Conservation (phyloP, 2,888 invertebrate genomes). For the Tipula vernalis region DNA sequence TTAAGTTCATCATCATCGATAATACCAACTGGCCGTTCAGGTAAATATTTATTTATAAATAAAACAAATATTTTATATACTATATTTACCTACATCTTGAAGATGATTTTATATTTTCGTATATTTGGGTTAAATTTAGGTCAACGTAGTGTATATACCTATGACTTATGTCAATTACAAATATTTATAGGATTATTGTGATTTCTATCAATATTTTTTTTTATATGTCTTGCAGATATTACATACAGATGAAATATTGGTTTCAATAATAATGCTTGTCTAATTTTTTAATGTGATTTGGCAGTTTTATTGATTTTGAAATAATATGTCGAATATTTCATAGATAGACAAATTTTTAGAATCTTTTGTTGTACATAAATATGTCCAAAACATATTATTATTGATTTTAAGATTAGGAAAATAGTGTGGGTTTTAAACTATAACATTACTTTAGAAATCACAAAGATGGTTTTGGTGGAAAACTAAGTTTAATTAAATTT, state of each 20-base stretch:
- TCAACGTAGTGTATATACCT: background rate
- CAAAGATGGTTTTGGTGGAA: no score
- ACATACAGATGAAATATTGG: background rate
- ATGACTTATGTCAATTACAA: background rate
- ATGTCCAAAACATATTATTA: no score
- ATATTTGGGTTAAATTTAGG: background rate
- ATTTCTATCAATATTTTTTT: background rate
- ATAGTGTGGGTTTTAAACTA: no score
- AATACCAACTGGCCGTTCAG: conserved; percentile 34
- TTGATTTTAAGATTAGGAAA: no score
- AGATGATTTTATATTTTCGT: no score
- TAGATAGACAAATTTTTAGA: no score
- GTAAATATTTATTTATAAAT: conserved; percentile 22
- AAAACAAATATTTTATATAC: background rate
- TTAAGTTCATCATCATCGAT: conserved; percentile 31
- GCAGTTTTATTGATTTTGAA: background rate
- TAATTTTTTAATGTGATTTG: background rate
- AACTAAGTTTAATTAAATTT: no score
- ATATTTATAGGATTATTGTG: background rate
- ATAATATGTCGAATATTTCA: background rate
- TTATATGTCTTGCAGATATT: background rate
- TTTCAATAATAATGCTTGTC: background rate
- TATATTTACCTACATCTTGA: no score
- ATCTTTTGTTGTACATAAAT: no score
- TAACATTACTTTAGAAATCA: no score